A percentile compares a stretch with the other conserved stretches of the same genome.
Conservation (phyloP, 2,797 vertebrate genomes). For the Leptatherina wallacei region DNA sequence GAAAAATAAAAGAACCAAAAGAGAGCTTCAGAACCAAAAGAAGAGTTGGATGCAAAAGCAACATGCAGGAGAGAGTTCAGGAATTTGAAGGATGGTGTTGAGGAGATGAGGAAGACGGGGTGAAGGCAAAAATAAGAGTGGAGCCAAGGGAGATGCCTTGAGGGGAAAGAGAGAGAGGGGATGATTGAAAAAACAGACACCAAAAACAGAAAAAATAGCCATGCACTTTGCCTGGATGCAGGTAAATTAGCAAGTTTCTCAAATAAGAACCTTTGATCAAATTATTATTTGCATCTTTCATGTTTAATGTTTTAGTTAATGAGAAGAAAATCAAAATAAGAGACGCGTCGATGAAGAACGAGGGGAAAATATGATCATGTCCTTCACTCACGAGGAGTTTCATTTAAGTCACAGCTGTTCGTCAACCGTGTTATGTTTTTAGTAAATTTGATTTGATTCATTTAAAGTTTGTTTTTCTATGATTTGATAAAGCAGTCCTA, state of each 20-base stretch:
- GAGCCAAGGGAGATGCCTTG: constrained; percentile 28
- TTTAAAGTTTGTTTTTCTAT: neutral
- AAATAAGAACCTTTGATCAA: constrained; percentile 4
- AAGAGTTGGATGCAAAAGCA: constrained; percentile 46
- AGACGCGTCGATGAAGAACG: constrained; percentile 7
- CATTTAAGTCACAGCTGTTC: neutral
- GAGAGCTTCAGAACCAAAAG: constrained; percentile 33
- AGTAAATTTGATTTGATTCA: neutral
- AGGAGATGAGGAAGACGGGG: constrained; percentile 26
- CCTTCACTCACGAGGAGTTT: no score
- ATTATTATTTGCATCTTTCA: neutral
- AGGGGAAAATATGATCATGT: no score
- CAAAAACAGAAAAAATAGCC: neutral
- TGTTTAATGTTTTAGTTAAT: neutral
- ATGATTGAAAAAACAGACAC: neutral
- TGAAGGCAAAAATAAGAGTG: constrained; percentile 23
- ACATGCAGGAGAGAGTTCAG: constrained; percentile 25
- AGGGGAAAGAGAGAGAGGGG: neutral
- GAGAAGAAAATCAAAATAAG: neutral
- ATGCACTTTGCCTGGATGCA: neutral
- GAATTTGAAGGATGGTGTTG: constrained; percentile 41
- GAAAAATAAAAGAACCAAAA: constrained; percentile 35
- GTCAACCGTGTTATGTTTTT: neutral
- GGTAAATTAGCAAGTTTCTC: neutral
- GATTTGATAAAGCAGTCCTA: neutral